Percentiles rank a stretch among this genome's conserved stretches.
These are phyloP conservation scores for Ypsolopha sequella DNA, from an alignment of 2,888 invertebrate species.

Conservation along the genomic window DNA sequence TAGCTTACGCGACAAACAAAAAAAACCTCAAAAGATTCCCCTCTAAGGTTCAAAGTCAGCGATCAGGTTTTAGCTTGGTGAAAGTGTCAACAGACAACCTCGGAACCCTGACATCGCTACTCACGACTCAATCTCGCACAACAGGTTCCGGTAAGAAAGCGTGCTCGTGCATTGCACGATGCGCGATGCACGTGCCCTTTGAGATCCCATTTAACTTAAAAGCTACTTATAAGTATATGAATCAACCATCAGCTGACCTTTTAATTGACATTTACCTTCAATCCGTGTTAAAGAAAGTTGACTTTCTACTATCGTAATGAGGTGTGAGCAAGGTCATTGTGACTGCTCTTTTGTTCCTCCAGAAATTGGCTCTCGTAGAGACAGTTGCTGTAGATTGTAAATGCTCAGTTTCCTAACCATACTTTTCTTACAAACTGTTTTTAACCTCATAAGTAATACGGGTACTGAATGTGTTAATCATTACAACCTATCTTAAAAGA, in stretches of 20 bases:
- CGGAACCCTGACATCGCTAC: slow-evolving; percentile 32
- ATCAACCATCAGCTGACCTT: slow-evolving; percentile 12
- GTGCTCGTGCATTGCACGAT: background rate
- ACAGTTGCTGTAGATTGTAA: background rate
- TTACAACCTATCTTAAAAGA: no score
- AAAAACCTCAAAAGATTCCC: background rate
- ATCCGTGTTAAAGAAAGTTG: slow-evolving; percentile 32
- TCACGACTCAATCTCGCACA: slow-evolving; percentile 13
- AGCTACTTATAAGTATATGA: background rate
- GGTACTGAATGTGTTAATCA: no score
- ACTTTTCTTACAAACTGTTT: no score
- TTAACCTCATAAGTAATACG: no score
- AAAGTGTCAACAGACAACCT: slow-evolving; percentile 47
- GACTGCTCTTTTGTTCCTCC: slow-evolving; percentile 34
- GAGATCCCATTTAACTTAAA: background rate
- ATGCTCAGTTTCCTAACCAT: no score
- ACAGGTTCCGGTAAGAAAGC: slow-evolving; percentile 4
- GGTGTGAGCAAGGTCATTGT: slow-evolving; percentile 34
- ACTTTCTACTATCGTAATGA: slow-evolving; percentile 39
- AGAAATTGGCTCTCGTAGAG: background rate
- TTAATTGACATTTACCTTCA: slow-evolving; percentile 10
- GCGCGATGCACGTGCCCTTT: slow-evolving; percentile 2
- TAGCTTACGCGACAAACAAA: background rate
- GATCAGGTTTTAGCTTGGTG: slow-evolving; percentile 23
- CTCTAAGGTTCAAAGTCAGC: no score